Evolutionary conservation across 2,113 vertebrate genomes (phyloP).

Genomic region (Sterna hirundo): DNA sequence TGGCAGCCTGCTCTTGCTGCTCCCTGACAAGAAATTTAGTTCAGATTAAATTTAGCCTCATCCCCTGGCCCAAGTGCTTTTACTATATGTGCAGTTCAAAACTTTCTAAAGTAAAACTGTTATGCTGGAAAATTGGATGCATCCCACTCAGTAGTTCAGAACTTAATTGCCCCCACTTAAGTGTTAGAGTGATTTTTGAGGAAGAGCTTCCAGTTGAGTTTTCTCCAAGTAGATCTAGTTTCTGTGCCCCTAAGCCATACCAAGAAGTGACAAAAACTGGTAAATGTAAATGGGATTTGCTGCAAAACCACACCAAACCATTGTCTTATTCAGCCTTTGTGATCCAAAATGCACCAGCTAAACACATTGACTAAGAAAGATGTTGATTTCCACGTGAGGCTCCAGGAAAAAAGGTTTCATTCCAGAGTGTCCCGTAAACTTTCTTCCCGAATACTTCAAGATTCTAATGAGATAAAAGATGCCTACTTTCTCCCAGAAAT

Average conservation of each 20-base stretch:
- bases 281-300: background rate
- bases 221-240: background rate
- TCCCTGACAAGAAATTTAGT: background rate
- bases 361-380: background rate
- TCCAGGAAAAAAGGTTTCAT: background rate
- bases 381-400: background rate
- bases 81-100: background rate
- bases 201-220: background rate
- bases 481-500: background rate
- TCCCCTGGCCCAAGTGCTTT: background rate
- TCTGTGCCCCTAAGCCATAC: background rate
- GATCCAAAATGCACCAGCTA: background rate
- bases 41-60: background rate
- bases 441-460: background rate
- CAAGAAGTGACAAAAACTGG: background rate
- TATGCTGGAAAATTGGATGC: background rate
- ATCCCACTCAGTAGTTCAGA: background rate
- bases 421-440: background rate
- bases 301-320: background rate
- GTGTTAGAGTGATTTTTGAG: background rate
- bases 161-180: background rate
- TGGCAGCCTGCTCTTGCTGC: background rate
- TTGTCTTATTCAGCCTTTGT: background rate
- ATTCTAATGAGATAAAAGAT: background rate
- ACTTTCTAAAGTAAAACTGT: background rate